These are phyloP conservation scores for Sminthurinus aureus DNA, from an alignment of 2,888 invertebrate species.

Conservation along the genomic window DNA sequence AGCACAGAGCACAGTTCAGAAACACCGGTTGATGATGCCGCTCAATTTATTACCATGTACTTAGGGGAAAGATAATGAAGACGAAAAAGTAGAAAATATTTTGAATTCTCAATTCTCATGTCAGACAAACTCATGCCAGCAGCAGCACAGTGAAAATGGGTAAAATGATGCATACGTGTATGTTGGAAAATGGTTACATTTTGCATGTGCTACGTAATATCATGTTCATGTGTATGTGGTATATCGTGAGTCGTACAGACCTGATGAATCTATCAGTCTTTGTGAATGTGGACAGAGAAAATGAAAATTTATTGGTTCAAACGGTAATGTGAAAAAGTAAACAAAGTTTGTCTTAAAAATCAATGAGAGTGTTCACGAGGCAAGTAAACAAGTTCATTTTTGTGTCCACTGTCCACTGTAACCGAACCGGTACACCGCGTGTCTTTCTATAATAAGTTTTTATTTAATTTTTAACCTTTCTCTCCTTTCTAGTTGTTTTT, in stretches of 20 bases:
- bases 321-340: not conserved
- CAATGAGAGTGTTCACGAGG: not conserved
- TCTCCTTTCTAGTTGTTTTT: no score
- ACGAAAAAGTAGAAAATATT: not conserved
- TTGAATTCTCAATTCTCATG: no score
- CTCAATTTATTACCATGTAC: not conserved
- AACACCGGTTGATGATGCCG: not conserved
- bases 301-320: constrained; percentile 1
- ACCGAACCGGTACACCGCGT: no score
- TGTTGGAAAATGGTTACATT: no score
- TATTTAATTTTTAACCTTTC: no score
- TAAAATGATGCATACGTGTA: not conserved
- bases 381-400: not conserved
- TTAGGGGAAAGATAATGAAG: not conserved
- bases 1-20: not conserved
- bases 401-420: not conserved
- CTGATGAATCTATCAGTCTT: not conserved
- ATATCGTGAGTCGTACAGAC: no score
- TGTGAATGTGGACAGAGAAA: not conserved
- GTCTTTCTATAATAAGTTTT: no score
- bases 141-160: no score
- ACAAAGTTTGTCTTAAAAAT: not conserved
- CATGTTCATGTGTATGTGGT: no score
- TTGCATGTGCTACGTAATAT: no score
- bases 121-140: no score